phyloP scores from a whole-genome alignment of 2,113 vertebrate species.

The Festucalex cinctus region DNA sequence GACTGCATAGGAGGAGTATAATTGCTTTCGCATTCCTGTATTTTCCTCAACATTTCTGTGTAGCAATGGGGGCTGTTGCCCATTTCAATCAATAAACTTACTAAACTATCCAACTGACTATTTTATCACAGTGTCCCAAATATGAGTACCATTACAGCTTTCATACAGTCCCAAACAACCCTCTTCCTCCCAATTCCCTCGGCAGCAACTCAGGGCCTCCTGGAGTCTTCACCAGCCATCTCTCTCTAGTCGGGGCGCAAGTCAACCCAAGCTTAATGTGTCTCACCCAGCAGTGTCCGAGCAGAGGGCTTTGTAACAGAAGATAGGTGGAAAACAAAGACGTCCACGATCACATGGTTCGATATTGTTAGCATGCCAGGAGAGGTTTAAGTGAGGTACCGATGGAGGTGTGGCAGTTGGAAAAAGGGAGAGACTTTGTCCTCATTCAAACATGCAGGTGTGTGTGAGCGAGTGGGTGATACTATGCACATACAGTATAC shows the following conservation, averaged over 20 bases:
- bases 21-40: no score
- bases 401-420: not conserved
- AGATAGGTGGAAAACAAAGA: conserved; percentile 33
- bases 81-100: no score
- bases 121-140: not conserved
- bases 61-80: no score
- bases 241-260: no score
- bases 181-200: no score
- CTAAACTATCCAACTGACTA: no score
- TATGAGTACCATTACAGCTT: no score
- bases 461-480: not conserved
- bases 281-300: not conserved
- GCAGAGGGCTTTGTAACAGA: not conserved
- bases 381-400: not conserved
- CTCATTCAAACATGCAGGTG: conserved; percentile 9
- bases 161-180: no score
- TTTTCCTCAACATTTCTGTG: no score
- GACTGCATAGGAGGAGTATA: not conserved
- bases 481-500: not conserved
- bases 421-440: conserved; percentile 4
- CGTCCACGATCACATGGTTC: conserved; percentile 1
- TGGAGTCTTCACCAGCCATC: no score
- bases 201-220: no score
- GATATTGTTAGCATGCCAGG: not conserved
- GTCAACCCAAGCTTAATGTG: not conserved